These are phyloP conservation scores for Ahaetulla prasina DNA, from an alignment of 2,113 vertebrate genomes.

Conservation along the genomic window DNA sequence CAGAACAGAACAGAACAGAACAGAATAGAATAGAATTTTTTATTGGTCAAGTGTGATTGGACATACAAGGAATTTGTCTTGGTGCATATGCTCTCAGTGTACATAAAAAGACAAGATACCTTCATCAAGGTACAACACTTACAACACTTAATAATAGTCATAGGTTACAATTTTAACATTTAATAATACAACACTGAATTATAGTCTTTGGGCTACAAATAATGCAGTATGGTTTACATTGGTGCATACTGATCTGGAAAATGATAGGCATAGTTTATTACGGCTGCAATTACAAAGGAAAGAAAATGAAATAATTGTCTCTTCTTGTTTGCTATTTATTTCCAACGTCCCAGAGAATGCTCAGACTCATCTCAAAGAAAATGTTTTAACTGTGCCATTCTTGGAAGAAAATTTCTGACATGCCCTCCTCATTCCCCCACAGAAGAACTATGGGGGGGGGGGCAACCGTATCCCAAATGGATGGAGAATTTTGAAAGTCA, in stretches of 20 bases:
- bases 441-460: background rate
- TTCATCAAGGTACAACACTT: too few relatives aligned
- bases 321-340: background rate
- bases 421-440: too few relatives aligned
- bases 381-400: background rate
- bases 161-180: too few relatives aligned
- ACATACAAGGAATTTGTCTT: too few relatives aligned
- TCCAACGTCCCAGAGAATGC: background rate
- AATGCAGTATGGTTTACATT: background rate
- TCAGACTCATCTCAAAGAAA: background rate
- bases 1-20: too few relatives aligned
- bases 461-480: background rate
- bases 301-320: background rate
- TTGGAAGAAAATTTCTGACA: background rate
- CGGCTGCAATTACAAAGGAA: background rate
- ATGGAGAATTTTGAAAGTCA: background rate
- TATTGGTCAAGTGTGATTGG: too few relatives aligned
- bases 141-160: too few relatives aligned
- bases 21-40: too few relatives aligned
- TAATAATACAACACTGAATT: too few relatives aligned
- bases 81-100: too few relatives aligned
- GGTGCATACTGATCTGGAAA: background rate
- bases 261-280: background rate
- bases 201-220: too few relatives aligned
- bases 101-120: too few relatives aligned